Conservation (phyloP, 2,113 vertebrate species). For the Indri indri region DNA sequence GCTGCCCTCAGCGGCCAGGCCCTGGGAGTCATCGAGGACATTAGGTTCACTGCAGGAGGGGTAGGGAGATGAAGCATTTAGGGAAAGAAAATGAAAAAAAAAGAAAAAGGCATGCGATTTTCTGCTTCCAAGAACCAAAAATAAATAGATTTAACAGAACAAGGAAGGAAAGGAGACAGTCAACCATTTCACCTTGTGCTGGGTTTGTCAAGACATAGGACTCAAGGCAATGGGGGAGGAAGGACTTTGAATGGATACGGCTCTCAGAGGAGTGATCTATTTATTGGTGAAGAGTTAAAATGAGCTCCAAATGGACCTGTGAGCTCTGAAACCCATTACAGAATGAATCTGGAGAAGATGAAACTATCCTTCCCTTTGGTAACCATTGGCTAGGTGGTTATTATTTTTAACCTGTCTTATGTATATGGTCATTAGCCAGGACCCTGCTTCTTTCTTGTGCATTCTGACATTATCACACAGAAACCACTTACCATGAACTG, state of each 20-base stretch:
- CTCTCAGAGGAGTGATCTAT: conserved; percentile 71
- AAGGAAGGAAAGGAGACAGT: conserved; percentile 82
- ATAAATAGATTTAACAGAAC: conserved; percentile 82
- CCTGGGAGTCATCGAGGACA: conserved; percentile 99
- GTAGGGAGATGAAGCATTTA: conserved; percentile 95
- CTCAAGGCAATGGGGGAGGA: conserved; percentile 74
- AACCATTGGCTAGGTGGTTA: conserved; percentile 12
- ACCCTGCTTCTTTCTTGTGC: background rate
- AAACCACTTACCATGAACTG: conserved; percentile 70
- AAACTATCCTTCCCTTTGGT: conserved; percentile 4
- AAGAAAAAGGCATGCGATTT: conserved; percentile 81
- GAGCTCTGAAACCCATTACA: conserved; percentile 44
- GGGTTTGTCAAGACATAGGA: conserved; percentile 81
- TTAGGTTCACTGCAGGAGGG: conserved; percentile 99
- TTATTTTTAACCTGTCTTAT: conserved; percentile 18
- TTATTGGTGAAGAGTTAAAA: conserved; percentile 65
- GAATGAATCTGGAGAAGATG: conserved; percentile 57
- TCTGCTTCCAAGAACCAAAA: conserved; percentile 83
- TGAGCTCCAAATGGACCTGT: conserved; percentile 54
- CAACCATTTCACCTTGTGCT: conserved; percentile 82
- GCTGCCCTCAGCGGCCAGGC: conserved; percentile 98
- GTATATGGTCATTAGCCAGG: conserved; percentile 52
- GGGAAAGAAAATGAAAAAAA: conserved; percentile 88
- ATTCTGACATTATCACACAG: background rate
- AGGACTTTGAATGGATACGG: conserved; percentile 62